Base-by-base conservation (phyloP, 2,888 invertebrate genomes). In the Toxonevra muliebris region DNA sequence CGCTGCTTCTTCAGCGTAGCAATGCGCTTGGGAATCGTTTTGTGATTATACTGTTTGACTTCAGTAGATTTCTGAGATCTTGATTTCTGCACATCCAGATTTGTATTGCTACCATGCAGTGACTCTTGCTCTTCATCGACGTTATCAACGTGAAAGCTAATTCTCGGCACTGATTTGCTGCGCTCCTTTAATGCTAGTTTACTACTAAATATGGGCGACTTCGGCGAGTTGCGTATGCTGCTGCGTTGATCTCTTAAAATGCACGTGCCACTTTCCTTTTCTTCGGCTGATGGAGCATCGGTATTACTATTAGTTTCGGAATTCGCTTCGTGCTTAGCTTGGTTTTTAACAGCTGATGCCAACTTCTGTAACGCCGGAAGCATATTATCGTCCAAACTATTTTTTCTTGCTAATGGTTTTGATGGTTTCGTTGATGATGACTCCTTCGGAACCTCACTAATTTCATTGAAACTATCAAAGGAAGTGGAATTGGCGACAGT, bases 1-100 rank as follows among this genome's bases (percentile, higher is more conserved):
- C 90, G 88, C 73, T 88, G 90, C 78, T 91, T 91, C 78, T 91
- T 91, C 60, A 91, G 81, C 79, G 89, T 91, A n/a, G 89, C 88
- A 76, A 91, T 90, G 80, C 90, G 89, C 84, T 91, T 91, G 80
- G 90, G 91, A 82, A 91, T 87, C 13, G 90, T 89, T 86, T 91
- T 91, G 54, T 89, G 87, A 73, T 88, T 91, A 77, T 90, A 91
- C 86, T 88, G 88, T 79, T 88, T 88, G 53, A 89, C 86, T 82
- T 89, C 89, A 73, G 87, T 73, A 48, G 77, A 79, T 69, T 86
- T 87, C 19, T 76, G 86, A 17, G 75, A 77, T 72, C 82, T 84
- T 75, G 71, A 71, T 67, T 80, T 80, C 11, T 76, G 79, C 15
- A 78, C 74, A 65, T 79, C 79, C 10, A 78, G 70, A 70, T 78